These are phyloP conservation scores for Lacerta bilineata DNA, from an alignment of 2,797 vertebrate genomes.

Conservation along the genomic window DNA sequence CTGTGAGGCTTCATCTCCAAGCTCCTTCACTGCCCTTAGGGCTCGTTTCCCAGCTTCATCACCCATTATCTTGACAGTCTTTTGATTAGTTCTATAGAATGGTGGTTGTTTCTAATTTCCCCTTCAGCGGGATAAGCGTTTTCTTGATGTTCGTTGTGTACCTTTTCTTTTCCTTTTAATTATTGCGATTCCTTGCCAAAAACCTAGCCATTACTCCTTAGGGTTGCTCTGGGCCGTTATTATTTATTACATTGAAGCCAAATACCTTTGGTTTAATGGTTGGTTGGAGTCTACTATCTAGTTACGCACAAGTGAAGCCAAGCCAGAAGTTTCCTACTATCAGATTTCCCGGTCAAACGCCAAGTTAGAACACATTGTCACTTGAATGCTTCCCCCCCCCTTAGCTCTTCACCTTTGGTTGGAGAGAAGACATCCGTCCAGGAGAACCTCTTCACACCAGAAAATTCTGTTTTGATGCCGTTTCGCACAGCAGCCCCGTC, in stretches of 20 bases:
- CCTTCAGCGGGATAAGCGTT: background rate
- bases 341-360: background rate
- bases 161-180: background rate
- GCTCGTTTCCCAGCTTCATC: background rate
- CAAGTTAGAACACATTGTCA: background rate
- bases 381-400: slow-evolving; percentile 47
- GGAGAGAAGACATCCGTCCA: slow-evolving; percentile 90
- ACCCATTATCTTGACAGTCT: background rate
- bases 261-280: background rate
- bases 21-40: no score
- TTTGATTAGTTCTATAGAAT: slow-evolving; percentile 4
- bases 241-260: slow-evolving; percentile 14
- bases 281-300: background rate
- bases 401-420: slow-evolving; percentile 93
- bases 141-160: background rate
- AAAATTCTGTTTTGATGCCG: slow-evolving; percentile 89
- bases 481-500: slow-evolving; percentile 85
- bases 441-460: slow-evolving; percentile 90
- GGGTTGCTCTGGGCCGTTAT: accelerated
- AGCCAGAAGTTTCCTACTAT: background rate
- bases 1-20: background rate
- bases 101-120: slow-evolving; percentile 5
- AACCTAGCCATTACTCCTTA: background rate
- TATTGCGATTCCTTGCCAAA: background rate
- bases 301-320: accelerated